Evolutionary conservation across 2,113 vertebrate genomes (phyloP).

Genomic region (Grammomys surdaster): DNA sequence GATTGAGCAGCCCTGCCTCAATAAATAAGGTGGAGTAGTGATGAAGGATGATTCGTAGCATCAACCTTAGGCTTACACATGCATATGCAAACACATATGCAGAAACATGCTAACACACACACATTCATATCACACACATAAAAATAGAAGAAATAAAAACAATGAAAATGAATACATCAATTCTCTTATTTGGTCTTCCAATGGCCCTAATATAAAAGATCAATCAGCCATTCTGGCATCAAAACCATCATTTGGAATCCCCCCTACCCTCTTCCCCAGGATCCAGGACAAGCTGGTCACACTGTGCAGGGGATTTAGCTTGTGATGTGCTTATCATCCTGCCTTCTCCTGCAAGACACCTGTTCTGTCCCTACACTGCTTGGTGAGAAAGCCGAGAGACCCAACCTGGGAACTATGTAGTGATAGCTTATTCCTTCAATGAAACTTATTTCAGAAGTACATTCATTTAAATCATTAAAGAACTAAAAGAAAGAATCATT

Average conservation of each 20-base stretch:
- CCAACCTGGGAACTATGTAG: not conserved
- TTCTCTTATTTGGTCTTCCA: no score
- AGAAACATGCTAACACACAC: not conserved
- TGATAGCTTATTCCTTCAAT: not conserved
- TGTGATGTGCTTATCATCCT: not conserved
- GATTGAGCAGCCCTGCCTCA: not conserved
- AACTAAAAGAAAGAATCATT: not conserved
- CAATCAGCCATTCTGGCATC: not conserved
- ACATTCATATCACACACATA: not conserved
- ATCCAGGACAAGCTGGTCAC: not conserved
- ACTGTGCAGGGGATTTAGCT: not conserved
- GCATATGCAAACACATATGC: not conserved
- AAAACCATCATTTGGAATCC: not conserved
- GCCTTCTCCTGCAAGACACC: not conserved
- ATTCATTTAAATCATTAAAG: not conserved
- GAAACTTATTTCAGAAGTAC: not conserved
- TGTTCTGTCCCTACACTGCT: not conserved
- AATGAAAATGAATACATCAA: not conserved
- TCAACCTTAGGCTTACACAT: not conserved
- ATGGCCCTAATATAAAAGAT: rapidly evolving
- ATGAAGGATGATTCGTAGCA: not conserved
- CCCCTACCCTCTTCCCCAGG: not conserved
- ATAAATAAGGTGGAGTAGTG: not conserved
- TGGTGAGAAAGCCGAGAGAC: not conserved
- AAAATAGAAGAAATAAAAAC: not conserved